These are phyloP conservation scores for Tubulanus polymorphus DNA, from an alignment of 2,888 invertebrate species.

Conservation along the genomic window DNA sequence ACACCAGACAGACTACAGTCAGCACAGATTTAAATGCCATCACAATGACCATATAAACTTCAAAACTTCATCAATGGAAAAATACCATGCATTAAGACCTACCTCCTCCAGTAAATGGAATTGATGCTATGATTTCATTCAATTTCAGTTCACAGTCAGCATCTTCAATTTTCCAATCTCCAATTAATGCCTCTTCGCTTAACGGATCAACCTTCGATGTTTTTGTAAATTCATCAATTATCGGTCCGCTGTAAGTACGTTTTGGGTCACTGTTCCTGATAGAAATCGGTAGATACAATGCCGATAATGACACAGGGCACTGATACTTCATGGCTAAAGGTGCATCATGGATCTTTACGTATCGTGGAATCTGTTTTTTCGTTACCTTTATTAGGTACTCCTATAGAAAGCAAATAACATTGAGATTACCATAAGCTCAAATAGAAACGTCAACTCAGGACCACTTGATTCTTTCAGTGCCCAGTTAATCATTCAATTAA, in stretches of 20 bases:
- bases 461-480: background rate
- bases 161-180: slow-evolving; percentile 42
- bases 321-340: slow-evolving; percentile 35
- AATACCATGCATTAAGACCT: background rate
- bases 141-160: slow-evolving; percentile 38
- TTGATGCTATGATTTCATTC: slow-evolving; percentile 27
- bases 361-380: slow-evolving; percentile 41
- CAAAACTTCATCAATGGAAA: background rate
- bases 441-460: background rate
- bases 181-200: slow-evolving; percentile 31
- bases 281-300: slow-evolving; percentile 44
- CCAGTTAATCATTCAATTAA: too few species aligned
- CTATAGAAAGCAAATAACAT: too few species aligned
- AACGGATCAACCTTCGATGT: slow-evolving; percentile 46
- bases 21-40: too few species aligned
- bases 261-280: slow-evolving; percentile 41
- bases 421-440: background rate
- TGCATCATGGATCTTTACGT: slow-evolving; percentile 36
- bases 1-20: too few species aligned
- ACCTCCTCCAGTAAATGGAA: slow-evolving; percentile 46
- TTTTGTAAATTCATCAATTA: slow-evolving; percentile 42
- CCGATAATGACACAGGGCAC: slow-evolving; percentile 46
- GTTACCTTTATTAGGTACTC: slow-evolving; percentile 35
- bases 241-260: slow-evolving; percentile 44
- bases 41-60: background rate